Evolutionary conservation across 2,888 invertebrate species (phyloP), one percentile per base, ranked within the genome.

Genomic region (Drosophila paranaensis): DNA sequence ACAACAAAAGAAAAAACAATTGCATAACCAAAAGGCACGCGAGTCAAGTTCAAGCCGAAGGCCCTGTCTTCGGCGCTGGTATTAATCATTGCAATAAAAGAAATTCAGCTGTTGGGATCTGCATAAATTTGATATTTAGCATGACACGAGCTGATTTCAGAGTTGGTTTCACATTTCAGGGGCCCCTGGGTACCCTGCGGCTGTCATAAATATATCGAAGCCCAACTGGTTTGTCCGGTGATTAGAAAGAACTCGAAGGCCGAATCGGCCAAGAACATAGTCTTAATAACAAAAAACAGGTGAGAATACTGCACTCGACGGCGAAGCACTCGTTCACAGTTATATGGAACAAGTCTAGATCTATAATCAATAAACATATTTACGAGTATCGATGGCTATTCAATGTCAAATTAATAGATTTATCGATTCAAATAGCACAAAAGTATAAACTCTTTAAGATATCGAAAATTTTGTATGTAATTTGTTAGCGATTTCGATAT

Each of bases 11-110:
- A 48, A 60, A 53, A 73, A 67, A 54, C 48, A 61, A 60, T 81
- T 83, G 81, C 81, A 88, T 88, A 87, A 83, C 63, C 68, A 27
- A 13, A 30, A 53, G 69, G 81, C 78, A 86, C 87, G 76, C 84
- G 84, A 78, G 50, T 57, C 51, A 40, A 56, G 60, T 56, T 54
- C 42, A 37, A 6, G 46, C 54, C 61, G 35, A 61, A 66, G 56
- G 39, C 64, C 64, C 62, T 16, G 53, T 55, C 64, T 40, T 56
- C n/a, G 27, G 16, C 16, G 57, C 46, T 25, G 40, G 65, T 61
- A 89, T 84, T 87, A 77, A 84, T 81, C 85, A 84, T 27, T 56
- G 69, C 72, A 80, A 75, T 79, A 77, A 71, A 66, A 66, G 60
- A 70, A 65, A 65, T 53, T 76, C 48, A 46, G 37, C 33, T 16